A percentile compares a stretch with the other conserved stretches of the same genome.
Evolutionary conservation across 2,113 vertebrate species (phyloP).

Genomic region (Sardina pilchardus): DNA sequence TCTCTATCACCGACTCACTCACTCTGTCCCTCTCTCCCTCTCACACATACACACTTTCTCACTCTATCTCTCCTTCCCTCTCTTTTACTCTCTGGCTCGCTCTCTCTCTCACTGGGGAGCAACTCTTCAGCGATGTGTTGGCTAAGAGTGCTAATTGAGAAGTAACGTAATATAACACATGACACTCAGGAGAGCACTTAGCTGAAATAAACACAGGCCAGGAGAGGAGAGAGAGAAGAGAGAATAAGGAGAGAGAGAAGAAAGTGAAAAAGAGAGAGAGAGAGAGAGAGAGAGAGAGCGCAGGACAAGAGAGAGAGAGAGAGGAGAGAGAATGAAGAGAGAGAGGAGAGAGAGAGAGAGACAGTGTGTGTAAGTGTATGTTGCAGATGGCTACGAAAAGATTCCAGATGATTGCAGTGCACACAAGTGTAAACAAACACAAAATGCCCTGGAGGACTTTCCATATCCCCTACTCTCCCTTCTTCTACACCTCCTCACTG

Average conservation of each 20-base stretch:
- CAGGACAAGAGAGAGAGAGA: slow-evolving; percentile 17
- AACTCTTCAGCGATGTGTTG: slow-evolving; percentile 27
- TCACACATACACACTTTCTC: neutral
- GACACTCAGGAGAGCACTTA: slow-evolving; percentile 40
- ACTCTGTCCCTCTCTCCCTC: neutral
- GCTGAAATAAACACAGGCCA: slow-evolving; percentile 39
- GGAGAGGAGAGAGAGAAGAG: neutral
- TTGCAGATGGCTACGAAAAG: neutral
- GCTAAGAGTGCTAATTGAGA: slow-evolving; percentile 32
- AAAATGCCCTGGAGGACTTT: slow-evolving; percentile 11
- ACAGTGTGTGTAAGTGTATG: neutral
- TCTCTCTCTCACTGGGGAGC: neutral
- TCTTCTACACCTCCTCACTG: slow-evolving; percentile 24
- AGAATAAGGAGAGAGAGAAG: slow-evolving; percentile 23
- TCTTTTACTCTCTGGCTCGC: neutral
- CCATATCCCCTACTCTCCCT: slow-evolving; percentile 35
- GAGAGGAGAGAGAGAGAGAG: slow-evolving; percentile 29
- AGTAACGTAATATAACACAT: slow-evolving; percentile 43
- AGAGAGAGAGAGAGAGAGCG: slow-evolving; percentile 39
- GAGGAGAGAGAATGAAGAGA: slow-evolving; percentile 38
- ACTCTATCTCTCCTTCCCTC: neutral
- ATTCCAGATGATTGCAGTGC: slow-evolving; percentile 3
- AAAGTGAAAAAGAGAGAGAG: slow-evolving; percentile 31
- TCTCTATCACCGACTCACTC: neutral
- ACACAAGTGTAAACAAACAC: slow-evolving; percentile 2